Conservation (phyloP, 2,888 invertebrate species). For the Drosophila buzzatii region DNA sequence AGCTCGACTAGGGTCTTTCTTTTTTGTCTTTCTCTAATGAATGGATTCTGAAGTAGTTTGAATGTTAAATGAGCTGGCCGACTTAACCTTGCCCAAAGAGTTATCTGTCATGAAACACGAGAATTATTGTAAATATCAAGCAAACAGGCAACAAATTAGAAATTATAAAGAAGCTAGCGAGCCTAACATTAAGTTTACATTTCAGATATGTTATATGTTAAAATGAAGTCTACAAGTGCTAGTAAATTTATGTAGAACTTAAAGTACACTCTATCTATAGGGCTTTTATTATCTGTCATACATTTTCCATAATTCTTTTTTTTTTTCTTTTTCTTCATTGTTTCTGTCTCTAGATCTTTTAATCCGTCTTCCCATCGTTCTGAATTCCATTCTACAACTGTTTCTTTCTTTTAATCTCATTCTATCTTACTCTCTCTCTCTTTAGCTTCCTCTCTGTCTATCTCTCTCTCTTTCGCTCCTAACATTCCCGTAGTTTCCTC, state of each 20-base stretch:
- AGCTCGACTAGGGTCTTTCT: not conserved
- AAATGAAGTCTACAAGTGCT: too few relatives aligned
- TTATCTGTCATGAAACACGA: too few relatives aligned
- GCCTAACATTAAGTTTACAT: not conserved
- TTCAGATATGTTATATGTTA: too few relatives aligned
- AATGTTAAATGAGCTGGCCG: slow-evolving; percentile 9
- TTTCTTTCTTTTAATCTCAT: not conserved
- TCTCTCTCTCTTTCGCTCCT: too few relatives aligned
- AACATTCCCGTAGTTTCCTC: too few relatives aligned
- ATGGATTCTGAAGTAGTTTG: slow-evolving; percentile 10
- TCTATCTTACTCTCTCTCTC: not conserved
- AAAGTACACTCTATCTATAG: too few relatives aligned
- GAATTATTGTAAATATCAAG: not conserved
- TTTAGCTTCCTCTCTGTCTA: not conserved
- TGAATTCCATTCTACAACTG: not conserved
- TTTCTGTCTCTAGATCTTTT: not conserved
- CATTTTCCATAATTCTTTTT: not conserved
- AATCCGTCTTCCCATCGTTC: not conserved
- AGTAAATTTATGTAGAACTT: too few relatives aligned
- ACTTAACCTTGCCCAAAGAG: not conserved
- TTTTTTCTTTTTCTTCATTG: not conserved
- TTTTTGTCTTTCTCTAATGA: not conserved
- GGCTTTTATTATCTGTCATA: too few relatives aligned
- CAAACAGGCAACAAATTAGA: not conserved
- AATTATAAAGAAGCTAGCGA: too few relatives aligned